These are phyloP conservation scores for Spodoptera picta DNA, from an alignment of 2,888 invertebrate genomes.

Conservation along the genomic window DNA sequence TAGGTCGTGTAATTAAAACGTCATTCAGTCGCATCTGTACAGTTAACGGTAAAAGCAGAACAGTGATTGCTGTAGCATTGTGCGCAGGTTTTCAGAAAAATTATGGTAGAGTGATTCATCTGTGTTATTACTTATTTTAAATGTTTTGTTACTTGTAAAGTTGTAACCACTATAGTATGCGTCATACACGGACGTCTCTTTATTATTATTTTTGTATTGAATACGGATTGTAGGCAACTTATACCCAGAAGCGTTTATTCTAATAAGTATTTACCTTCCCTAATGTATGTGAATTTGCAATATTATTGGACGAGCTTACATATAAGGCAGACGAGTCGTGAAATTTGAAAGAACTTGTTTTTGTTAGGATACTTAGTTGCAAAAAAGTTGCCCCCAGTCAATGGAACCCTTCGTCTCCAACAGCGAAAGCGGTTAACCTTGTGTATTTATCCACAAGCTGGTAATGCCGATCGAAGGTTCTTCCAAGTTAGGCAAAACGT, in stretches of 20 bases:
- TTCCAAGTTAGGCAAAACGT: constrained; percentile 14
- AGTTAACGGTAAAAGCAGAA: constrained; percentile 22
- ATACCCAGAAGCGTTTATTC: not conserved
- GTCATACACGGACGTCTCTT: constrained; percentile 46
- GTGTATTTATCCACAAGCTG: constrained; percentile 61
- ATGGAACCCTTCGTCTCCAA: constrained; percentile 31
- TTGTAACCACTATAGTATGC: constrained; percentile 27
- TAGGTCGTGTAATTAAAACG: constrained; percentile 44
- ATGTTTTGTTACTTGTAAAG: constrained; percentile 25
- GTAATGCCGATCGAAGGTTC: constrained; percentile 44
- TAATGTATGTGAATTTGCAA: not conserved
- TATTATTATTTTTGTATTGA: constrained; percentile 6
- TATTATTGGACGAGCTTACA: too few species aligned
- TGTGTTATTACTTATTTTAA: constrained; percentile 43
- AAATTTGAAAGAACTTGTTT: constrained; percentile 4
- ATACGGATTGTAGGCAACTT: not conserved
- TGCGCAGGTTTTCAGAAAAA: constrained; percentile 36
- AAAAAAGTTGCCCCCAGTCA: constrained; percentile 49
- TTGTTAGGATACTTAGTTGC: constrained; percentile 30
- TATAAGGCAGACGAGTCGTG: too few species aligned
- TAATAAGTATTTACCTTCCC: too few species aligned
- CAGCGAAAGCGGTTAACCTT: constrained; percentile 81
- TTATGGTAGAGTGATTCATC: constrained; percentile 50
- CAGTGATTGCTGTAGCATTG: constrained; percentile 25
- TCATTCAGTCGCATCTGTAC: constrained; percentile 19